A percentile compares a stretch with the other conserved stretches of the same genome.
These are phyloP conservation scores for Peromyscus eremicus DNA, from an alignment of 2,797 vertebrate genomes.

Conservation along the genomic window DNA sequence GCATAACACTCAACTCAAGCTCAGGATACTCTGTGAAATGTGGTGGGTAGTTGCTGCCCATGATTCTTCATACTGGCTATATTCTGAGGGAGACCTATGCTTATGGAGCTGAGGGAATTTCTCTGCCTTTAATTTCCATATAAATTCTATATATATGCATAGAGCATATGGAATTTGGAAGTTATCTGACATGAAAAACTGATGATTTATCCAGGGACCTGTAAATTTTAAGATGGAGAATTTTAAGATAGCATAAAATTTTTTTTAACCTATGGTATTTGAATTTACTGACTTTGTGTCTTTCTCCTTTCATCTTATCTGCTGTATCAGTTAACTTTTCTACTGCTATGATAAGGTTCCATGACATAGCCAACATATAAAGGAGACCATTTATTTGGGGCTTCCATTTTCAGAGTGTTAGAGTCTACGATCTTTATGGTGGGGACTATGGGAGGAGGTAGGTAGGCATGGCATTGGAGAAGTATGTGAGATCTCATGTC, in stretches of 20 bases:
- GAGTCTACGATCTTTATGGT: neutral
- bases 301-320: neutral
- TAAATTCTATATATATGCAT: neutral
- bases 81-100: neutral
- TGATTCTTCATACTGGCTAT: neutral
- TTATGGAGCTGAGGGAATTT: neutral
- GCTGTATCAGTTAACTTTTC: neutral
- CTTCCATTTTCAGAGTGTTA: no score
- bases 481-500: neutral
- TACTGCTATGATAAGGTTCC: neutral
- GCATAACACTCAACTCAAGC: neutral
- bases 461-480: rapidly evolving
- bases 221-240: neutral
- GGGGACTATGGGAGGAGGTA: neutral
- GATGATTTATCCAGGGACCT: neutral
- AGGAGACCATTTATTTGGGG: no score
- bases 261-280: neutral
- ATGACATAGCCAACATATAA: neutral
- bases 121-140: neutral
- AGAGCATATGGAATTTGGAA: neutral
- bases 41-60: neutral
- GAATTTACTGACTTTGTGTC: neutral
- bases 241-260: neutral
- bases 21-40: neutral
- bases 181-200: neutral